Evolutionary conservation across 64 coral and sea anemone species (phyloP).

Genomic region (Montipora sp.): DNA sequence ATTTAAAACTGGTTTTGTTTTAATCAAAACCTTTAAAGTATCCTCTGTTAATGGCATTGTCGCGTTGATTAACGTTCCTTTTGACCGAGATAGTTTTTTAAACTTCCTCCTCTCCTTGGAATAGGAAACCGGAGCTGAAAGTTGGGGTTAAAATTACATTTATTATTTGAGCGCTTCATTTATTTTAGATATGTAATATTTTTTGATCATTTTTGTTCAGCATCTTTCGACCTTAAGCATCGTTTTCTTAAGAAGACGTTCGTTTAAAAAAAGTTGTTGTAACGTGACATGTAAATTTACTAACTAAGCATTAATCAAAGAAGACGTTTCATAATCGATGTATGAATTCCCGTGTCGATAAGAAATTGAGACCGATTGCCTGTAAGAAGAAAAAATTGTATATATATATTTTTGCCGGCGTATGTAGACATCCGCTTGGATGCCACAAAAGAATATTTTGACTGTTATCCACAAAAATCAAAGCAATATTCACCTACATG

Average conservation of each 20-base stretch:
- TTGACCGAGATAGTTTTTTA: background rate
- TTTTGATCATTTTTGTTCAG: background rate
- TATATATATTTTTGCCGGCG: no score
- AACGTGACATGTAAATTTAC: background rate
- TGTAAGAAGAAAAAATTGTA: background rate
- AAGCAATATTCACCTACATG: no score
- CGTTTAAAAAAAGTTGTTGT: background rate
- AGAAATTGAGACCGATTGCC: background rate
- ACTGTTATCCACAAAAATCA: no score
- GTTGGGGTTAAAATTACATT: background rate
- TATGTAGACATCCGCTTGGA: no score
- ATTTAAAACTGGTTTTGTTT: constrained; percentile 14
- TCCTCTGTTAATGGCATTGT: background rate
- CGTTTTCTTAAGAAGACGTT: background rate
- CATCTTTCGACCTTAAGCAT: background rate
- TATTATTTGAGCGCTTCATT: background rate
- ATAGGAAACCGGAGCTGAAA: background rate
- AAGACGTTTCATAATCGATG: background rate
- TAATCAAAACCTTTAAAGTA: background rate
- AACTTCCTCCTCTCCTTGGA: background rate
- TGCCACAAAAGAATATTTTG: no score
- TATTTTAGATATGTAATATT: background rate
- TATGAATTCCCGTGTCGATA: constrained; percentile 38
- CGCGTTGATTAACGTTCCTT: background rate
- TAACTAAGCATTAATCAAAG: no score